These are phyloP conservation scores for Paraplagusia blochii DNA, from an alignment of 2,113 vertebrate species.

Conservation along the genomic window DNA sequence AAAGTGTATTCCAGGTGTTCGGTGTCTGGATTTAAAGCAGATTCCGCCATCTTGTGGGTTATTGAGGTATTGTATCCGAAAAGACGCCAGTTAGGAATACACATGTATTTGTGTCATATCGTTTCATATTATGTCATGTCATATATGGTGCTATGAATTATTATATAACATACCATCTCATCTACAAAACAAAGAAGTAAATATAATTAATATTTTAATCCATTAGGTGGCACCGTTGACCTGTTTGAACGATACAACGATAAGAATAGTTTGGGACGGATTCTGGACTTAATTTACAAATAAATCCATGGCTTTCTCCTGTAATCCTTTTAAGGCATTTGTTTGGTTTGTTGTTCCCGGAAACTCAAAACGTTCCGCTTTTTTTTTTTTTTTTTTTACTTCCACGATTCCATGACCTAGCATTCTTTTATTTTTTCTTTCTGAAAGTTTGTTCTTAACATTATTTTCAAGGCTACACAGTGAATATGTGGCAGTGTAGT, in stretches of 20 bases:
- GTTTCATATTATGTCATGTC: too few relatives aligned
- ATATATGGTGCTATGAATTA: too few relatives aligned
- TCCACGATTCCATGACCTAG: background rate
- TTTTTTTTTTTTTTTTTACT: background rate
- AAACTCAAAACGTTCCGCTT: background rate
- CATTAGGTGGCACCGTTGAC: slow-evolving; percentile 9
- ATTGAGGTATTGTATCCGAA: background rate
- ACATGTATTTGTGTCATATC: too few relatives aligned
- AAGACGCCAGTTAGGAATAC: background rate
- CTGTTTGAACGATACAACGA: background rate
- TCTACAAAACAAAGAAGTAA: too few relatives aligned
- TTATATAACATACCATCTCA: too few relatives aligned
- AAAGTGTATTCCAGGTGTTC: too few relatives aligned
- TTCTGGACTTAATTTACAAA: background rate
- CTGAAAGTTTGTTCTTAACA: too few relatives aligned
- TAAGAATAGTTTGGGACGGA: background rate
- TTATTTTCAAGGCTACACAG: too few relatives aligned
- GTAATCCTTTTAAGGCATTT: background rate
- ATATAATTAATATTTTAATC: slow-evolving; percentile 4
- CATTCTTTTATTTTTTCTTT: too few relatives aligned
- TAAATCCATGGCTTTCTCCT: background rate
- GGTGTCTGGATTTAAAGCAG: too few relatives aligned
- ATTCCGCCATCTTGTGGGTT: too few relatives aligned
- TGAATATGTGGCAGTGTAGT: too few relatives aligned
- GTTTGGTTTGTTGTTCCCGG: background rate